phyloP scores from a whole-genome alignment of 1,140 invertebrate genomes.

The Oryzaephilus surinamensis region DNA sequence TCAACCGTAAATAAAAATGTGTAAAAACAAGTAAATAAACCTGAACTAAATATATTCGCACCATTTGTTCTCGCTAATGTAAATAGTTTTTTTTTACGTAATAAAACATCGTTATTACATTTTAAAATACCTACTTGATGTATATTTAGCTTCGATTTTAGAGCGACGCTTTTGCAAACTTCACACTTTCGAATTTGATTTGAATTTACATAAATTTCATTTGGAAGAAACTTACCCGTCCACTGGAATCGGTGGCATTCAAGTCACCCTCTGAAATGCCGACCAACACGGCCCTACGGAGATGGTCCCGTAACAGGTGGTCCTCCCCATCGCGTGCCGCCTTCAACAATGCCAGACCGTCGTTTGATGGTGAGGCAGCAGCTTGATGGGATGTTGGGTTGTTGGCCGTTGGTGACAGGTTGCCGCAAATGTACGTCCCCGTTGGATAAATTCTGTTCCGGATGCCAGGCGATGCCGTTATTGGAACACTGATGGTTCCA shows the following conservation, averaged over 20 bases:
- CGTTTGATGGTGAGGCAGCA: conserved; percentile 30
- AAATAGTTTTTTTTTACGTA: too few relatives aligned
- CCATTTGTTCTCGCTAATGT: too few relatives aligned
- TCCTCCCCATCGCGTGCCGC: conserved; percentile 35
- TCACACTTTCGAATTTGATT: too few relatives aligned
- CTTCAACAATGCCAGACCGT: conserved; percentile 27
- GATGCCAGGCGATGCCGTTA: conserved; percentile 25
- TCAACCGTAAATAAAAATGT: too few relatives aligned
- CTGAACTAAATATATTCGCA: too few relatives aligned
- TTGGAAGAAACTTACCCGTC: conserved; percentile 36
- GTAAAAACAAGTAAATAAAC: too few relatives aligned
- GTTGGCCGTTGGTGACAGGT: conserved; percentile 34
- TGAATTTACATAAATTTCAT: too few relatives aligned
- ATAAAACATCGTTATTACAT: background rate
- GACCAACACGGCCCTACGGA: conserved; percentile 20
- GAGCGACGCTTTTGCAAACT: too few relatives aligned
- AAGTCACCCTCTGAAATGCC: conserved; percentile 27
- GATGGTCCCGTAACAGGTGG: conserved; percentile 21
- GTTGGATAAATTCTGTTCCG: conserved; percentile 31
- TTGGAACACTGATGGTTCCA: conserved; percentile 19
- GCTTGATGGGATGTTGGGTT: conserved; percentile 25
- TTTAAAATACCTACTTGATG: background rate
- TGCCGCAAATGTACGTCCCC: conserved; percentile 32
- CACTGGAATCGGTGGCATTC: conserved; percentile 30
- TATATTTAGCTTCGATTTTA: too few relatives aligned